These are phyloP conservation scores for Coelinius sp. DNA, from an alignment of 2,888 invertebrate genomes.

Conservation along the genomic window DNA sequence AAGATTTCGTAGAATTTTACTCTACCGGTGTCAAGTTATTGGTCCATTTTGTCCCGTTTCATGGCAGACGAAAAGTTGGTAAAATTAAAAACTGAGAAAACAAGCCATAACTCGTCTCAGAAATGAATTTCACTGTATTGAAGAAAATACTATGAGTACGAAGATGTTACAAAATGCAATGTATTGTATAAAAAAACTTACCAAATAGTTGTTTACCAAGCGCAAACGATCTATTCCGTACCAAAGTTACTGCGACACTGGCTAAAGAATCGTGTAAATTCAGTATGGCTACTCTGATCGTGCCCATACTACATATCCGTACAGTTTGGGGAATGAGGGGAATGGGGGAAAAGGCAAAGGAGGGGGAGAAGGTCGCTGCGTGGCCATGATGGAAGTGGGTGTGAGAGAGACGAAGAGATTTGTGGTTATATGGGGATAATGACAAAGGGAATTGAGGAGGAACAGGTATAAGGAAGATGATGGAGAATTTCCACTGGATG, in stretches of 20 bases:
- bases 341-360: conserved; percentile 21
- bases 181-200: conserved; percentile 41
- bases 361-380: conserved; percentile 46
- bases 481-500: neutral
- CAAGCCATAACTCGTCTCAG: too few relatives aligned
- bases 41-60: too few relatives aligned
- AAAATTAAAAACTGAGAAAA: too few relatives aligned
- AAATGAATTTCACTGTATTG: too few relatives aligned
- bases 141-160: too few relatives aligned
- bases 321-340: conserved; percentile 23
- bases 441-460: conserved; percentile 8
- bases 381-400: conserved; percentile 42
- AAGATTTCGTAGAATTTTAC: too few relatives aligned
- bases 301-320: conserved; percentile 17
- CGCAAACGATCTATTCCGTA: conserved; percentile 48
- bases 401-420: conserved; percentile 17
- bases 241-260: conserved; percentile 57
- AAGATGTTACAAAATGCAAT: neutral
- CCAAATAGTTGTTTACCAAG: conserved; percentile 42
- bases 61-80: too few relatives aligned
- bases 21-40: too few relatives aligned
- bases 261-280: conserved; percentile 49
- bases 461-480: conserved; percentile 38
- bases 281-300: conserved; percentile 48
- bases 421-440: neutral